These are phyloP conservation scores for Fissipunctia ypsillon DNA, from an alignment of 2,888 invertebrate species.

Conservation along the genomic window DNA sequence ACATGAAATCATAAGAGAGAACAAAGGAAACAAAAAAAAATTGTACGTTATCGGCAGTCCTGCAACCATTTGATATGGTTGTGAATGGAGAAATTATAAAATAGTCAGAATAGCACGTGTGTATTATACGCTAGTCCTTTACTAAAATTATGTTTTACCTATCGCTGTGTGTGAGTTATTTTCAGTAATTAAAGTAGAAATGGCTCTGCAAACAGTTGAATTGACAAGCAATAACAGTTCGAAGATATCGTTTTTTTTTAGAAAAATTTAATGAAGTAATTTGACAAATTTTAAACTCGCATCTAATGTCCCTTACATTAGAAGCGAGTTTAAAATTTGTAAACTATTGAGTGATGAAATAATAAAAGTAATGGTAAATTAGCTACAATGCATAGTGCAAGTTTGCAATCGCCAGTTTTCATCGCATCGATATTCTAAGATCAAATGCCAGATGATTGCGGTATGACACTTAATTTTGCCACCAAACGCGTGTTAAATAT, in stretches of 20 bases:
- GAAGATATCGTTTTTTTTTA: no score
- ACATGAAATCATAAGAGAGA: background rate
- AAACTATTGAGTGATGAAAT: background rate
- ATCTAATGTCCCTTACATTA: no score
- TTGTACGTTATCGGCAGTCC: background rate
- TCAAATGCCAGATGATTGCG: constrained; percentile 56
- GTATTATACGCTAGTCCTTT: background rate
- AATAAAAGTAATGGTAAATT: constrained; percentile 26
- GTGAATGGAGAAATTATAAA: background rate
- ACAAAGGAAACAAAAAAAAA: background rate
- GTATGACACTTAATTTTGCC: constrained; percentile 48
- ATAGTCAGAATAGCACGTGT: background rate
- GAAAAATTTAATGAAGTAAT: no score
- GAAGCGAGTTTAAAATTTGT: background rate
- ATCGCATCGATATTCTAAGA: constrained; percentile 29
- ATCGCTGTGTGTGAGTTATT: no score
- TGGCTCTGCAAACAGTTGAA: background rate
- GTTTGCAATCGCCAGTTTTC: constrained; percentile 11
- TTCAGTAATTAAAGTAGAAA: background rate
- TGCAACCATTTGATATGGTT: constrained; percentile 2
- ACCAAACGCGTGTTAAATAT: constrained; percentile 30
- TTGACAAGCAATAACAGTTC: background rate
- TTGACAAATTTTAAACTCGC: no score
- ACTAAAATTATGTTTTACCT: no score
- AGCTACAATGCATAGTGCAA: constrained; percentile 1